Base-by-base conservation (phyloP, 2,888 invertebrate species). In the Drosophila mulleri region DNA sequence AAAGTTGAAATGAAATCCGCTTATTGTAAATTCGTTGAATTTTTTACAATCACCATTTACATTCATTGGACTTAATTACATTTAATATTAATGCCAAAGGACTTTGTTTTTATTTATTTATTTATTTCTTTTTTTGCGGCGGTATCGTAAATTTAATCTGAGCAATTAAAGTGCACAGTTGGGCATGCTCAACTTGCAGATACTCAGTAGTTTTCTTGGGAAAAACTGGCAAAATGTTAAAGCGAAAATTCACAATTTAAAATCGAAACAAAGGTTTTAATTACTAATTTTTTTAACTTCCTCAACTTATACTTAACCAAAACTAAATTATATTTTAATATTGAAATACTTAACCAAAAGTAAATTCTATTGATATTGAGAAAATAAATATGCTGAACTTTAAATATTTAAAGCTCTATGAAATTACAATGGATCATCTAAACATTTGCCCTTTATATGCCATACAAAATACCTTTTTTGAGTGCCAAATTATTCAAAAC, bases 61-160 rank as follows among this genome's bases (percentile, higher is more conserved):
- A 48, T 48, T 47, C 37, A 59, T 26, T 29, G 50, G 50, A 29
- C 18, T 60, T 52, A 41, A 60, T 41, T 60, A 29, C 52, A 52
- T 60, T 52, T 16, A 60, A 52, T 41, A 41, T 52, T 41, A 29
- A 60, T 58, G 35, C 29, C 8, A 11, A 16, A 23, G 23, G 35
- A 16, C 16, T 44, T 20, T 0, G 26, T 32, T 3, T 2, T 8
- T 23, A 14, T 45, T 6, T 32, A 1, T 29, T 44, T 45, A 8
- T 45, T 45, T 9, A 2, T 14, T 6, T 29, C 4, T 26, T 23
- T 35, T 35, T 9, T 35, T 57, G 57, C 57, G 20, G 20, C 20
- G 18, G 47, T 47, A 59, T 14, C 18, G 58, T 45, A 35, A 39
- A 39, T 48, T 23, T 29, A 29, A 48, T 59, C 29, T 0, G 29